Base-by-base conservation (phyloP, 1,140 invertebrate genomes). In the Atta colombica region DNA sequence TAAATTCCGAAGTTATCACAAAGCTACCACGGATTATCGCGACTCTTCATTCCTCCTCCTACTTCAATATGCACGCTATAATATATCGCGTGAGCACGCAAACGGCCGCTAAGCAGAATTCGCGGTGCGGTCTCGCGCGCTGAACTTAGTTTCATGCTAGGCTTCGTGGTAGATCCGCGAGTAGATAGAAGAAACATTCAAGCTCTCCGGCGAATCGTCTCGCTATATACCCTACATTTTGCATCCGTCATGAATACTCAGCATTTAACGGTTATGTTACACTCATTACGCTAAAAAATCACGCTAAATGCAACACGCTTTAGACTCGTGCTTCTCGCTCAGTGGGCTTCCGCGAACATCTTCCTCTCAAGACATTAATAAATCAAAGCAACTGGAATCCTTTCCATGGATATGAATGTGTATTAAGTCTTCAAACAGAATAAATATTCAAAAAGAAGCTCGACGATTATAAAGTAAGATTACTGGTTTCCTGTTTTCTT, bases 191-290 rank as follows among this genome's bases (percentile, higher is more conserved):
- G 69, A 84, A 81, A 69, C 71, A 61, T 74, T 53, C 53, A 25
- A 55, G 58, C 61, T 45, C 16, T 21, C 60, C 49, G 49, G 51
- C 65, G 39, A 80, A 10, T 87, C 87, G 85, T 74, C 61, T 74
- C 78, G 86, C 86, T 49, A 49, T 82, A 28, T 60, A 68, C 72
- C 71, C 77, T 51, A 81, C 69, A 75, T 88, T 87, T 72, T 58
- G 77, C 45, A 53, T 82, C 53, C 51, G 55, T 87, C 87, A 82
- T 88, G 85, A 72, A 55, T 58, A 58, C 55, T 53, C 39, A 55
- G 86, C 60, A n/a, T 78, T 78, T 88, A 63, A 60, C 86, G 66
- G 66, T 77, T 39, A 25, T 75, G n/a, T 58, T 68, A 21, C 21
- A 58, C 65, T 82, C 39, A 53, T 75, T 82, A 28, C 77, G 49